These are phyloP conservation scores for Pygoscelis antarcticus DNA, from an alignment of 2,113 vertebrate genomes.

Conservation along the genomic window DNA sequence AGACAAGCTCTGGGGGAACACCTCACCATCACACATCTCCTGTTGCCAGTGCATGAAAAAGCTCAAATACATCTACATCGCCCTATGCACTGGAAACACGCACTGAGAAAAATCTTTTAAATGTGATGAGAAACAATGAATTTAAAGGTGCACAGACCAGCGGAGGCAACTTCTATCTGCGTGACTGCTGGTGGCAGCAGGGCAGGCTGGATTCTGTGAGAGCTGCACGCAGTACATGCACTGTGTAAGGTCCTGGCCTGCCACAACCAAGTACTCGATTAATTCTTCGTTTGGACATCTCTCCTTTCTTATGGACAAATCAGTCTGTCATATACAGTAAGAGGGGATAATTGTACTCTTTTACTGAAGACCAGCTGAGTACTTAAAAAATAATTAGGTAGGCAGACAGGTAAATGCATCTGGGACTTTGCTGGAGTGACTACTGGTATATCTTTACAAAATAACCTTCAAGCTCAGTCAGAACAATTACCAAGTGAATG, in stretches of 20 bases:
- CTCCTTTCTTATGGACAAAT: neutral
- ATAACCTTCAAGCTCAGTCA: neutral
- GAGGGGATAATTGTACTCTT: neutral
- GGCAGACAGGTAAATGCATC: neutral
- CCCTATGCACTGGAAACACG: neutral
- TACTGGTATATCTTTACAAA: neutral
- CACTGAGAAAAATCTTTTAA: neutral
- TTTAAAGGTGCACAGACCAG: neutral
- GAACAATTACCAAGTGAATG: neutral
- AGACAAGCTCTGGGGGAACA: neutral
- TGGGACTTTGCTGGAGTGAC: neutral
- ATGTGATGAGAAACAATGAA: neutral
- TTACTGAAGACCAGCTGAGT: neutral
- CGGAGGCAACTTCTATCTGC: neutral
- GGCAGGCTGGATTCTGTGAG: neutral
- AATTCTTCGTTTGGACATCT: neutral
- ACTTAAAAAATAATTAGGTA: neutral
- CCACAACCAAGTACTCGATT: neutral
- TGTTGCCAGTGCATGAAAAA: neutral
- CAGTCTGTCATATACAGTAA: neutral
- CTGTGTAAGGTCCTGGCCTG: neutral
- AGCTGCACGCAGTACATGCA: neutral
- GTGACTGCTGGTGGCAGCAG: neutral
- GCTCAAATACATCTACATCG: neutral
- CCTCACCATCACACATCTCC: neutral